phyloP scores from a whole-genome alignment of 2,888 invertebrate species.

The Limnephilus auricula region DNA sequence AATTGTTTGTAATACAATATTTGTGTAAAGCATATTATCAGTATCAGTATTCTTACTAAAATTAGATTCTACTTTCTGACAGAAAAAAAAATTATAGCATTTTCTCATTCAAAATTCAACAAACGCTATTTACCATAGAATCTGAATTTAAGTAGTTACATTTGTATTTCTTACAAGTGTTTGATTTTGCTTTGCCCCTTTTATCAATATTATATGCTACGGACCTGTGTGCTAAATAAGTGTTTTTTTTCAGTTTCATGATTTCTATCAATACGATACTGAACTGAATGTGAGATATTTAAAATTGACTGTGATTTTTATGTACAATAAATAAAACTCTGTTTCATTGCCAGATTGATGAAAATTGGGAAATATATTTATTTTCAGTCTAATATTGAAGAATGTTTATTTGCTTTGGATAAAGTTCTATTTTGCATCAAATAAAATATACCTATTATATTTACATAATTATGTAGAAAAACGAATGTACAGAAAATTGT shows the following conservation, averaged over 20 bases:
- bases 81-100: background rate
- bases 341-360: slow-evolving; percentile 23
- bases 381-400: background rate
- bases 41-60: background rate
- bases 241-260: background rate
- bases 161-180: background rate
- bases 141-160: background rate
- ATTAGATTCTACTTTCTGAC: background rate
- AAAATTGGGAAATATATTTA: slow-evolving; percentile 14
- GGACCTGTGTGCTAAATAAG: background rate
- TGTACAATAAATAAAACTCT: slow-evolving; percentile 38
- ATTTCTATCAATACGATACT: background rate
- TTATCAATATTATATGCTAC: background rate
- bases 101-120: background rate
- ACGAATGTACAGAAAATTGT: background rate
- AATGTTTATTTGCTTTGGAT: background rate
- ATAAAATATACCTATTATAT: background rate
- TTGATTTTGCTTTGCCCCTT: background rate
- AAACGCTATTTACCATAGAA: background rate
- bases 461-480: background rate
- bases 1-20: background rate
- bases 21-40: background rate
- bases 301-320: slow-evolving; percentile 42
- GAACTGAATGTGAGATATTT: slow-evolving; percentile 33
- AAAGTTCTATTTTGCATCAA: background rate